Base-by-base conservation (phyloP, 2,888 invertebrate genomes). In the Tinea semifulvella region DNA sequence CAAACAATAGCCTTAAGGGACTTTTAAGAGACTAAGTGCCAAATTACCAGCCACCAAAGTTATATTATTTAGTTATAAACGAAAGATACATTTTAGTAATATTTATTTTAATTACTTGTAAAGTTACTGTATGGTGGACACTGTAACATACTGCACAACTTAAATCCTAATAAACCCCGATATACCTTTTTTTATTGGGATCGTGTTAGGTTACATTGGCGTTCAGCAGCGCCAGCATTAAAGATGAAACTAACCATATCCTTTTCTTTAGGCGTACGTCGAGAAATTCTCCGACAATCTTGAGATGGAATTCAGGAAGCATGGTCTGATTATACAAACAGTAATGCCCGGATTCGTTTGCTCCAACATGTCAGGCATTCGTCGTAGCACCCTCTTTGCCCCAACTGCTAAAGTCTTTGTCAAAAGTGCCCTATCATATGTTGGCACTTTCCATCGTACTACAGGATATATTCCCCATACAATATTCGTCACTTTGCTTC, bases 281-380 rank as follows among this genome's bases (percentile, higher is more conserved):
- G 88, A 89, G 44, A 94, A 94, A 67, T 87, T 94, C 53, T 87
- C 90, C 4, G 87, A 86, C 42, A 91, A 93, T 55, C 69, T 94
- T 18, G 84, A 87, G 5, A 85, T 87, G 45, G 94, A 94, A 60
- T 94, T 92, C 57, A 72, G 81, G 13, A 85, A 85, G 27, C 74
- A 84, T 31, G 92, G 92, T 1, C 87, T 94, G 17, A 84, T 87
- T 3, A 80, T 94, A 3, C 95, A 96, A 73, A 89, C 91, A 60
- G 81, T 96, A 0, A 73, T 89, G 46, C 96, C 96, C 0, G 95
- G 93, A 1, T 93, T 91, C 54, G 96, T 97, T 1, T 92, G 93
- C 16, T 94, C 96, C 0, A 96, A 96, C 60, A 93, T 95, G 92
- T 89, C 91, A 7, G 91, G 92, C 56, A 90, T 95, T 47, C 83